Evolutionary conservation across 1,140 invertebrate species (phyloP).

Genomic region (Rhyzopertha dominica): DNA sequence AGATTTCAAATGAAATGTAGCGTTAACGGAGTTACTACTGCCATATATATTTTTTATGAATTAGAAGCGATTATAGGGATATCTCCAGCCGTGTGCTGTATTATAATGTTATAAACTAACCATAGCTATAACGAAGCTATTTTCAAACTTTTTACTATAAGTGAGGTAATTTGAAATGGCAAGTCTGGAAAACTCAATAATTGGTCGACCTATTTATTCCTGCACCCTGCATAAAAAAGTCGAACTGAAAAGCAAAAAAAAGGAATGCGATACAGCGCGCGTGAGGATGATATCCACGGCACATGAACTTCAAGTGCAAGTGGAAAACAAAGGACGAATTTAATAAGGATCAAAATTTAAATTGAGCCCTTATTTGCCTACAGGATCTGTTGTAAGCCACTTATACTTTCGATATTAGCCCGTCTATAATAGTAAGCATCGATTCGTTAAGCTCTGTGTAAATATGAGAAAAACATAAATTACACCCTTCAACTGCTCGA

Average conservation of each 20-base stretch:
- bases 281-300: slow-evolving; percentile 4
- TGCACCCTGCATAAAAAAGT: no score
- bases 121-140: no score
- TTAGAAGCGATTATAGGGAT: no score
- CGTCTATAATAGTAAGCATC: slow-evolving; percentile 16
- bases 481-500: slow-evolving; percentile 9
- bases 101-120: no score
- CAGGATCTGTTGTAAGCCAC: slow-evolving; percentile 41
- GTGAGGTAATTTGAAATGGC: no score
- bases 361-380: slow-evolving; percentile 42
- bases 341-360: slow-evolving; percentile 44
- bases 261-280: slow-evolving; percentile 8
- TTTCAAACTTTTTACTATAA: no score
- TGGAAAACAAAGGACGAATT: slow-evolving; percentile 42
- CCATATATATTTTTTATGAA: no score
- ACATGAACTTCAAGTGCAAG: slow-evolving; percentile 33
- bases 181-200: background rate
- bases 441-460: slow-evolving; percentile 21
- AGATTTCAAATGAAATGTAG: no score
- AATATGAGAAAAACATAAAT: slow-evolving; percentile 25
- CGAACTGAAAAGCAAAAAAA: no score
- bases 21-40: no score
- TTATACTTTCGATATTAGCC: slow-evolving; percentile 40
- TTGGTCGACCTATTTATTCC: background rate
- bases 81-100: no score